A percentile compares a stretch with the other conserved stretches of the same genome.
Conservation (phyloP, 2,888 invertebrate genomes). For the Bruchidius siliquastri region DNA sequence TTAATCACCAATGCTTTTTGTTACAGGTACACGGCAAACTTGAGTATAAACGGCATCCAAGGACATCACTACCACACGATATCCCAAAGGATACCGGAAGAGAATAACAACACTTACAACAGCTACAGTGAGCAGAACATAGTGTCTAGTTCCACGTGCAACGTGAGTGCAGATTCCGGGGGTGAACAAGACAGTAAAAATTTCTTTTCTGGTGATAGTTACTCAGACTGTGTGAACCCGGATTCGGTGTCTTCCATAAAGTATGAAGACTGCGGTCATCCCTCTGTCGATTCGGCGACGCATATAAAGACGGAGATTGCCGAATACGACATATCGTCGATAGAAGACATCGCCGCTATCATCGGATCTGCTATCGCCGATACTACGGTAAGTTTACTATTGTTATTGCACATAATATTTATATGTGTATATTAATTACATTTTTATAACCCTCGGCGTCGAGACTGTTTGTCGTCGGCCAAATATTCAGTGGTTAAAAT, state of each 20-base stretch:
- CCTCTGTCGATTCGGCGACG: conserved; percentile 45
- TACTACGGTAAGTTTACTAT: conserved; percentile 58
- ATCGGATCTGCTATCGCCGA: conserved; percentile 87
- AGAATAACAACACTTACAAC: conserved; percentile 61
- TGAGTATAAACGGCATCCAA: conserved; percentile 83
- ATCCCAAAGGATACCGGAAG: conserved; percentile 69
- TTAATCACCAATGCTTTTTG: no score
- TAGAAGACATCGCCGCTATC: conserved; percentile 80
- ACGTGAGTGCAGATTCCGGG: conserved; percentile 50
- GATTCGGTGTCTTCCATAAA: conserved; percentile 56
- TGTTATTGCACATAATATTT: no score
- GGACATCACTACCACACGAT: conserved; percentile 85
- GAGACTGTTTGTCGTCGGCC: no score
- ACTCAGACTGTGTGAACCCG: conserved; percentile 48
- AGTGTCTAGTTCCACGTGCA: conserved; percentile 69
- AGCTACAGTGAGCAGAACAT: conserved; percentile 64
- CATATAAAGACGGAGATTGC: conserved; percentile 54
- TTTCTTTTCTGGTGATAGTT: conserved; percentile 52
- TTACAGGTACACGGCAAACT: conserved; percentile 71
- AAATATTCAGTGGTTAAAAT: no score
- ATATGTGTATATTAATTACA: no score
- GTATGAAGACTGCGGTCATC: conserved; percentile 54
- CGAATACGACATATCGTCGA: conserved; percentile 66
- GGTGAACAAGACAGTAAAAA: conserved; percentile 43
- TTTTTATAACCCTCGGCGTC: no score